Conservation (phyloP, 2,888 invertebrate genomes). For the Mythimna vitellina region DNA sequence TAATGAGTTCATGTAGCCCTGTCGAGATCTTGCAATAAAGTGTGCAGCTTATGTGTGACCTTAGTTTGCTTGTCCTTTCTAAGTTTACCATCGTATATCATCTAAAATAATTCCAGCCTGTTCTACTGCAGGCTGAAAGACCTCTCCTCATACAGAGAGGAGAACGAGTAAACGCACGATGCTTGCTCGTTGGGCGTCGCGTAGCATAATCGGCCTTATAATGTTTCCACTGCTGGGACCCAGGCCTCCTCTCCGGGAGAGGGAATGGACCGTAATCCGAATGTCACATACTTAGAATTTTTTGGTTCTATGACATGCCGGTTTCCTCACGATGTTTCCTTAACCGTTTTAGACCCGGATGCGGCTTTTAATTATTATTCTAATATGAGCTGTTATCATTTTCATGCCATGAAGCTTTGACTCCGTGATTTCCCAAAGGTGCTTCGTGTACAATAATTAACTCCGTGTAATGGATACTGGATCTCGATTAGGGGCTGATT, state of each 20-base stretch:
- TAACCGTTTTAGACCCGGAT: too few species aligned
- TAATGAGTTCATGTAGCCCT: background rate
- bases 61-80: too few species aligned
- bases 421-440: slow-evolving; percentile 45
- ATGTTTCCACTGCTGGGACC: too few species aligned
- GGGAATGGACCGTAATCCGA: too few species aligned
- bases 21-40: background rate
- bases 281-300: too few species aligned
- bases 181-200: background rate
- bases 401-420: slow-evolving; percentile 8
- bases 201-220: too few species aligned
- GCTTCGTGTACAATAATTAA: slow-evolving; percentile 34
- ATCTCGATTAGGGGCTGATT: slow-evolving; percentile 28
- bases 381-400: slow-evolving; percentile 6
- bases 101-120: background rate
- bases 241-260: too few species aligned
- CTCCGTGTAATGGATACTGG: slow-evolving; percentile 34
- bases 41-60: background rate
- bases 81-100: background rate
- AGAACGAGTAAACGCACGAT: background rate
- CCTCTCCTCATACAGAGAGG: background rate
- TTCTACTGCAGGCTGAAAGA: too few species aligned
- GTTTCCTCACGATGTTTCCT: too few species aligned
- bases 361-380: slow-evolving; percentile 18
- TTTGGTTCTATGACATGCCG: too few species aligned